Conservation (phyloP, 2,797 vertebrate genomes). For the Cossypha caffra region DNA sequence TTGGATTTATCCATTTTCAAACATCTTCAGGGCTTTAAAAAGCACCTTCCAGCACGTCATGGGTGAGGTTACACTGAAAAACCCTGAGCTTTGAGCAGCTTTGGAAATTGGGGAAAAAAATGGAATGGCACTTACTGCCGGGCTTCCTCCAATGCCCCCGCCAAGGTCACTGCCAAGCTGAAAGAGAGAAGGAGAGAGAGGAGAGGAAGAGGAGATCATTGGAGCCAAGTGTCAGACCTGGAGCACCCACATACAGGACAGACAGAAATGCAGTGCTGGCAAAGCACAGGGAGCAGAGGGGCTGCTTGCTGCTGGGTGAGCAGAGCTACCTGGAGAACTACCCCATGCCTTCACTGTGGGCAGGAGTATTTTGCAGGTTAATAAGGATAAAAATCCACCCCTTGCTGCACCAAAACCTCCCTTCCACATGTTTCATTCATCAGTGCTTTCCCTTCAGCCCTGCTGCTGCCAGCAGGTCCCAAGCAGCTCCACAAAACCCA, state of each 20-base stretch:
- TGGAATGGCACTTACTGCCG: conserved; percentile 93
- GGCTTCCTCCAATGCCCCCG: conserved; percentile 99
- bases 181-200: conserved; percentile 81
- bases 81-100: conserved; percentile 36
- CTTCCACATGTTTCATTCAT: neutral
- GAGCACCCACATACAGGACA: neutral
- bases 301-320: neutral
- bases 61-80: neutral
- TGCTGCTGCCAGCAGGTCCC: neutral
- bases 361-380: neutral
- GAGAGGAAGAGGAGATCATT: conserved; percentile 78
- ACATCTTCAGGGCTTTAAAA: neutral
- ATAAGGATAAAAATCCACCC: neutral
- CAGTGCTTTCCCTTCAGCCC: neutral
- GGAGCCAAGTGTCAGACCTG: conserved; percentile 64
- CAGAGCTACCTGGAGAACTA: neutral
- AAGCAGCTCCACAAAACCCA: conserved; percentile 11
- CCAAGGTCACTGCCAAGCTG: conserved; percentile 99
- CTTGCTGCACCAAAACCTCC: neutral
- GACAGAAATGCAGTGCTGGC: neutral
- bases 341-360: neutral
- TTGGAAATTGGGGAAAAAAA: conserved; percentile 73
- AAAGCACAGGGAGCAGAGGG: conserved; percentile 16
- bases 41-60: neutral
- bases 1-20: neutral